Percentiles rank a stretch among this genome's conserved stretches.
Conservation (phyloP, 2,113 vertebrate genomes). For the western clawed frog (Xenopus tropicalis) region DNA sequence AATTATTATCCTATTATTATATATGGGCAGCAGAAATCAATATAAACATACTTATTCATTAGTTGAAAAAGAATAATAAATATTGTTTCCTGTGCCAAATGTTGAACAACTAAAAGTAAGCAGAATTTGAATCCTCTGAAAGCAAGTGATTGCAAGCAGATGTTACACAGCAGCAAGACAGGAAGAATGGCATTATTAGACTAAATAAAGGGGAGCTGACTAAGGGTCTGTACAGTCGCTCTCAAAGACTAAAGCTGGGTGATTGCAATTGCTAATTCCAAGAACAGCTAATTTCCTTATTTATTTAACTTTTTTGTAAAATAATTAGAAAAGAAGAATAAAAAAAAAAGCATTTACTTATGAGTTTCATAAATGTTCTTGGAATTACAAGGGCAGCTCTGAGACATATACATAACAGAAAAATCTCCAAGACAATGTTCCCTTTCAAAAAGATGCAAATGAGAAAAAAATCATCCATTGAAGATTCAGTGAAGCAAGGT, state of each 20-base stretch:
- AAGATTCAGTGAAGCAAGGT: no score
- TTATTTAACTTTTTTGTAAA: not conserved
- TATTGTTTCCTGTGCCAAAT: conserved; percentile 11
- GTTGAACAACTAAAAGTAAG: not conserved
- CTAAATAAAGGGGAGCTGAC: conserved; percentile 27
- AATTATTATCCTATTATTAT: no score
- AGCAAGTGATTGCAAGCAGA: conserved; percentile 26
- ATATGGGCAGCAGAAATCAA: no score
- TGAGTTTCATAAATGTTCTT: no score
- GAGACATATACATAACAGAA: no score
- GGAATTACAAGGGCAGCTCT: no score
- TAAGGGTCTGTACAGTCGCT: not conserved
- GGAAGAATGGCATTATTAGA: conserved; percentile 33
- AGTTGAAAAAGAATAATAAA: not conserved
- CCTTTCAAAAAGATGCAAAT: no score
- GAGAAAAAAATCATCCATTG: no score
- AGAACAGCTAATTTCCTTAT: not conserved
- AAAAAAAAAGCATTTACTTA: no score
- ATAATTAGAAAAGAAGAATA: no score
- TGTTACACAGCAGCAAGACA: conserved; percentile 32
- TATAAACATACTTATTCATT: no score
- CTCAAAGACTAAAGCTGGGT: not conserved
- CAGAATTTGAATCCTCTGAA: conserved; percentile 15
- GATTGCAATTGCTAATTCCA: conserved; percentile 24
- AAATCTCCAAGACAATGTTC: no score